Evolutionary conservation across 2,888 invertebrate species (phyloP), one percentile per base, ranked within the genome.

Genomic region (Cataglyphis livida): DNA sequence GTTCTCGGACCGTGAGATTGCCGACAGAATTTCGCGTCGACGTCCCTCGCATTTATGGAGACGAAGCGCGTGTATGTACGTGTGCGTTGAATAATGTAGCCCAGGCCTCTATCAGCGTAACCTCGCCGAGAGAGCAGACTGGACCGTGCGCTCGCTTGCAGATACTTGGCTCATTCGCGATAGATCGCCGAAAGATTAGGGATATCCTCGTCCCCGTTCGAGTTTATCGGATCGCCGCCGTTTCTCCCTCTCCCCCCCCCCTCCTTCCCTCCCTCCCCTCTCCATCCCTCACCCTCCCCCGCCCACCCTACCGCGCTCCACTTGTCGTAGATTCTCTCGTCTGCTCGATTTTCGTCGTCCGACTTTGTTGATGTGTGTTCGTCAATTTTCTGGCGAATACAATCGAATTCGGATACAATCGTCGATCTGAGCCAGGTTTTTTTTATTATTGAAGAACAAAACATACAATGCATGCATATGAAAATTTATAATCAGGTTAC

Each of bases 151-250:
- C 59, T 79, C 70, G 62, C 87, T 86, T 83, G 84, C 84, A 85
- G 86, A 90, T 91, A 92, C 92, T 92, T 91, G 91, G 91, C 91
- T 91, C 91, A 91, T 91, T 92, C 91, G 92, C 92, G 90, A 90
- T 90, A 93, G 93, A 93, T 93, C 90, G 90, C 86, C 89, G 88
- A 90, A 87, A 92, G 93, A 93, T 93, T 91, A 91, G 89, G 84
- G 83, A 90, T 90, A 90, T 90, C 90, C 91, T 90, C 90, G 88
- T 88, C 91, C 89, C 88, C 89, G 88, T 89, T 89, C 86, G 90
- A 90, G 87, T 68, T 91, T 90, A 91, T 91, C 92, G 91, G 91
- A 92, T 92, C 90, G 90, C 68, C 87, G 90, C 90, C 68, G 59
- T 44, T 65, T 25, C 25, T 7, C 15, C 44, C 0, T 3, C 21